Percentiles rank a stretch among this genome's conserved stretches.
Evolutionary conservation across 2,797 vertebrate species (phyloP).

Genomic region (Aldrovandia affinis): DNA sequence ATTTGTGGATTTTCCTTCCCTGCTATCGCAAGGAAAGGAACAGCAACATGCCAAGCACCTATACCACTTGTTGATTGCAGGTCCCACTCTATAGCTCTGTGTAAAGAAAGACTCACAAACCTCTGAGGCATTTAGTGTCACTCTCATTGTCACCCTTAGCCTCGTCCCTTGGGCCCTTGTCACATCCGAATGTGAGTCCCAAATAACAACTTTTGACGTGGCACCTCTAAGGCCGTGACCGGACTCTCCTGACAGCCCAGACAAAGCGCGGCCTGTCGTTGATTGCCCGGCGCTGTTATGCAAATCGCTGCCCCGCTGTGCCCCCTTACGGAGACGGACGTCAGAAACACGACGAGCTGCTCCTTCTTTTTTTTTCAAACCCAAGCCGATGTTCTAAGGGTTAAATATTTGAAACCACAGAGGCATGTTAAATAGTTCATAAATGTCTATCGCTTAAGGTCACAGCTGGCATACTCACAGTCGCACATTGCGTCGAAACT

Average conservation of each 20-base stretch:
- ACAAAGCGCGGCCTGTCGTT: constrained; percentile 65
- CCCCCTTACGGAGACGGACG: neutral
- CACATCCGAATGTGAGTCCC: constrained; percentile 70
- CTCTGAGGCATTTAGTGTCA: constrained; percentile 67
- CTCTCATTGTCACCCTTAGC: constrained; percentile 70
- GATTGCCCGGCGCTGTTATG: constrained; percentile 72
- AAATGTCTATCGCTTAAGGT: neutral
- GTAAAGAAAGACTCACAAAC: constrained; percentile 49
- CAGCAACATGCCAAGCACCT: neutral
- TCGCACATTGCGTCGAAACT: neutral
- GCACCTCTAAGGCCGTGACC: constrained; percentile 60
- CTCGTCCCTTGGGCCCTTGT: constrained; percentile 66
- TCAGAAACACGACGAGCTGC: neutral
- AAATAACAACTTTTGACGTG: constrained; percentile 75
- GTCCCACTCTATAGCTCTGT: constrained; percentile 59
- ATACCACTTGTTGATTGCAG: constrained; percentile 12
- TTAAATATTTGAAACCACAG: constrained; percentile 41
- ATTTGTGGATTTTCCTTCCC: neutral
- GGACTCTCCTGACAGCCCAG: constrained; percentile 63
- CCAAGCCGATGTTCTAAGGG: constrained; percentile 39
- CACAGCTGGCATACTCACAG: neutral
- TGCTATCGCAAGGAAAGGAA: neutral
- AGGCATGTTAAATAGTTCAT: constrained; percentile 12
- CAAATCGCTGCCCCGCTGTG: constrained; percentile 54
- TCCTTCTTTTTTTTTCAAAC: neutral